Conservation (phyloP, 2,888 invertebrate species). For the Drosophila bunnanda region DNA sequence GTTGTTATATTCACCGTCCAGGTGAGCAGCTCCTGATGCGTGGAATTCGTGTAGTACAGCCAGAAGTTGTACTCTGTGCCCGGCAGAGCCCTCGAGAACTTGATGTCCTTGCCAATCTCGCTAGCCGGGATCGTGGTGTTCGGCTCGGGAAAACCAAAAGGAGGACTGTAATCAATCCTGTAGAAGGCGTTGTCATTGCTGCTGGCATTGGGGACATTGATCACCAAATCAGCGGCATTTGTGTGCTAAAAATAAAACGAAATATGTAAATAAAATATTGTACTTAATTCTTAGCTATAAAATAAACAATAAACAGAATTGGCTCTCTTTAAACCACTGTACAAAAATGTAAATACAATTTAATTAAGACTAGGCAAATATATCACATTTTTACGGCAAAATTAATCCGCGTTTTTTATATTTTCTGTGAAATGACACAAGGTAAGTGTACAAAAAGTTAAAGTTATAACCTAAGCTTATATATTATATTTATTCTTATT, state of each 20-base stretch:
- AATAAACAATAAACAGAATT: no score
- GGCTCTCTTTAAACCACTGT: no score
- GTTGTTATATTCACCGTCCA: slow-evolving; percentile 97
- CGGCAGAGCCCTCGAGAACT: slow-evolving; percentile 93
- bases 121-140: slow-evolving; percentile 94
- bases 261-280: no score
- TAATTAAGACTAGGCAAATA: slow-evolving; percentile 14
- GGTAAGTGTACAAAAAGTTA: no score
- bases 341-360: slow-evolving; percentile 1
- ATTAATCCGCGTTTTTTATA: not conserved
- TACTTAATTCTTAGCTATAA: no score
- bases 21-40: slow-evolving; percentile 92
- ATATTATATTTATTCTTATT: not conserved
- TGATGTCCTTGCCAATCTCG: slow-evolving; percentile 92
- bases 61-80: slow-evolving; percentile 97
- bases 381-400: slow-evolving; percentile 1
- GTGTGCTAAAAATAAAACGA: slow-evolving; percentile 53
- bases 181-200: slow-evolving; percentile 91
- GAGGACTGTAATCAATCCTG: slow-evolving; percentile 94
- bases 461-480: no score
- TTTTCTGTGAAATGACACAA: not conserved
- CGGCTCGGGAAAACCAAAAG: slow-evolving; percentile 92
- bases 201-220: slow-evolving; percentile 93
- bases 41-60: slow-evolving; percentile 95
- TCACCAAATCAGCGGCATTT: slow-evolving; percentile 91